Evolutionary conservation across 2,888 invertebrate genomes (phyloP).

Genomic region (Tiliacea aurago): DNA sequence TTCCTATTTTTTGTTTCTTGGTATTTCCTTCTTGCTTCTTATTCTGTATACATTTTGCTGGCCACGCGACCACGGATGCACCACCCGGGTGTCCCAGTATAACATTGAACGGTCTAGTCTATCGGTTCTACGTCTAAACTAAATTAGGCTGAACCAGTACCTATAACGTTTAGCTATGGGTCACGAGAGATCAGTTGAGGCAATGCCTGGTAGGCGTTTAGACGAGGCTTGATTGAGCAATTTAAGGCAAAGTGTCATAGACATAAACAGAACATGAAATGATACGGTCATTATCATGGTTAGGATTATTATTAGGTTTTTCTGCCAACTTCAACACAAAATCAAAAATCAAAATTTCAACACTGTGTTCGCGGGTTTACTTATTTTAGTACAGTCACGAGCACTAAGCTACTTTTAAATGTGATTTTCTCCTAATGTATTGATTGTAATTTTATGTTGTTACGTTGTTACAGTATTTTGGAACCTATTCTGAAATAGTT

Average conservation of each 20-base stretch:
- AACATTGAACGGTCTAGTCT: background rate
- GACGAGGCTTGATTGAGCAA: background rate
- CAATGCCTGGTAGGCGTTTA: slow-evolving; percentile 1
- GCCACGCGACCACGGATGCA: background rate
- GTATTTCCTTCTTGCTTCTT: too few relatives aligned
- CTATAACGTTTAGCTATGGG: slow-evolving; percentile 1
- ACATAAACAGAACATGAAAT: background rate
- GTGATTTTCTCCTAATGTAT: too few relatives aligned
- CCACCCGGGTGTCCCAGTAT: background rate
- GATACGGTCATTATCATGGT: background rate
- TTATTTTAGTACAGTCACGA: too few relatives aligned
- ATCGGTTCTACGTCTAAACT: background rate
- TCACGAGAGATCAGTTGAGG: background rate
- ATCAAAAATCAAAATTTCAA: too few relatives aligned
- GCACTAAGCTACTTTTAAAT: too few relatives aligned
- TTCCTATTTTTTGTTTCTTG: too few relatives aligned
- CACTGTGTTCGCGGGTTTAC: too few relatives aligned
- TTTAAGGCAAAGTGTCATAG: background rate
- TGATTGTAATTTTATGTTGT: too few relatives aligned
- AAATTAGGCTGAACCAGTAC: background rate
- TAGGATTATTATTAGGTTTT: too few relatives aligned
- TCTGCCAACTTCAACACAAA: too few relatives aligned
- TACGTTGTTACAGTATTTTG: too few relatives aligned
- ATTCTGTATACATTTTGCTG: background rate
- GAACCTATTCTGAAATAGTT: too few relatives aligned